Base-by-base conservation (phyloP, 2,888 invertebrate species). In the Hoplodrina ambigua region DNA sequence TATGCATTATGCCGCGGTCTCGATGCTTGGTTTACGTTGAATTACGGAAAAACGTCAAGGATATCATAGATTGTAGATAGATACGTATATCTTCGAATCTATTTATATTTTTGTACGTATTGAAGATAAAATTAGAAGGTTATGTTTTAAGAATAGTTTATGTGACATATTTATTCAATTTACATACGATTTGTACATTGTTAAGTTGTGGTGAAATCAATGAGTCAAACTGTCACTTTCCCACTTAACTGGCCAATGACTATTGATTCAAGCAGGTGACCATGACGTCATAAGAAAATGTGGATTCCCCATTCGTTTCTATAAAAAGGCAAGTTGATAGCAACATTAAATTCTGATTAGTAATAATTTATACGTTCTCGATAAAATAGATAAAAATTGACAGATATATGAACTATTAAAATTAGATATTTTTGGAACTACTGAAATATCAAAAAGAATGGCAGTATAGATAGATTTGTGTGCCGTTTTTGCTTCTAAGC, bases 11-110 rank as follows among this genome's bases (percentile, higher is more conserved):
- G 52, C 17, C 54, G 33, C 52, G 62, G 49, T 62, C 52, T 64
- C 19, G 13, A 44, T 57, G 19, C 50, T 50, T 10, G 20, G 20
- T 54, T 70, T 69, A 74, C 75, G 64, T 78, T 37, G 66, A 76
- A 81, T 78, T 69, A 76, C 83, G 85, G 79, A 84, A 84, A 84
- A 77, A 49, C 56, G 49, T 74, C 86, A 85, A 88, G 86, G 86
- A 76, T 78, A 69, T 69, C 74, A 54, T 59, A 49, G 37, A 75
- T 54, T 52, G 33, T 60, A 66, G 59, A 54, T 17, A 46, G 46
- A 17, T 46, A 46, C 41, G 11, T 57, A 50, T 61, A 53, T 66
- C 58, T 71, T 60, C 44, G 25, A 37, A 64, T 75, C 53, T 57
- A 62, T 75, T 79, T 69, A 61, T 80, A 69, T 54, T 60, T 61